Evolutionary conservation across 2,113 vertebrate species (phyloP), one percentile per base, ranked within the genome.

Genomic region (Coregonus clupeaformis): DNA sequence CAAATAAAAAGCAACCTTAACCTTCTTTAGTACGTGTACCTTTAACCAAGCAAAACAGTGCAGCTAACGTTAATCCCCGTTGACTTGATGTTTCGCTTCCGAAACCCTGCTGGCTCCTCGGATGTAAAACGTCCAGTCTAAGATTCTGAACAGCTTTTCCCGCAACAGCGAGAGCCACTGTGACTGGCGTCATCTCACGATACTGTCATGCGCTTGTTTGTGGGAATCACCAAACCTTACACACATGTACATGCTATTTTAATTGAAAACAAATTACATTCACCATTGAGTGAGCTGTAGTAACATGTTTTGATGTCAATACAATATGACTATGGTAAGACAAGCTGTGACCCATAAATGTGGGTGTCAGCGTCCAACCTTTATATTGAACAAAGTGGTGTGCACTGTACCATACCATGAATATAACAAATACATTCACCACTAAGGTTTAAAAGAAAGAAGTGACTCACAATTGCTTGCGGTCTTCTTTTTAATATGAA

Each of bases 141-240:
- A 60, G 57, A 52, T 18, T 18, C 36, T 42, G 9, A 3, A 24
- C 32, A 9, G 52, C 30, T 18, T 1, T 20, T 52, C 45, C 14
- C 6, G 16, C 22, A 6, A 42, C 9, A 12, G 24, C 75, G 4
- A 24, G 12, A 42, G 9, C 36, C 11, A 42, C 22, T 1, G 30
- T 13, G 42, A 65, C 64, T 52, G 86, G 86, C 83, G 82, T 49
- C 80, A 62, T 5, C 36, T 3, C 76, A 71, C 81, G 36, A 59
- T 30, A 32, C 1, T 4, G 71, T 84, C 87, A 91, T 18, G 49
- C 11, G 36, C 9, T 32, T 32, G 5, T 25, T 1, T 45, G 42
- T 66, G 82, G 76, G 79, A 80, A 78, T 68, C 80, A 76, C 82
- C 59, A 42, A 42, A 42, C 36, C 36, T 62, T 9, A 52, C 16